Evolutionary conservation across 2,888 invertebrate genomes (phyloP).

Genomic region (Coremacera marginata): DNA sequence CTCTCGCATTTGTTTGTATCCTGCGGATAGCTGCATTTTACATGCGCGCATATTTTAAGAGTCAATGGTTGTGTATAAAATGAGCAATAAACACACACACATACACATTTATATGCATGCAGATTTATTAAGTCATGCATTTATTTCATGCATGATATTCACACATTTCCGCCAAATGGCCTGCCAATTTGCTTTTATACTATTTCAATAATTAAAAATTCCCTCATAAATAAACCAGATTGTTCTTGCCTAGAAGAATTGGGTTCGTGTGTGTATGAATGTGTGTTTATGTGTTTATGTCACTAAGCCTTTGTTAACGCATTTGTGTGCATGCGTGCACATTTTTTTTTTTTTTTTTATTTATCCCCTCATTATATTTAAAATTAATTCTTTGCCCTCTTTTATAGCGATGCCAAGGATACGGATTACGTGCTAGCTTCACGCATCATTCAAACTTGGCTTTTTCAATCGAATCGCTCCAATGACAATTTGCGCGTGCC

Average conservation of each 20-base stretch:
- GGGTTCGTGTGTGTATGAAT: not conserved
- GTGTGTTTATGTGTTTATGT: not conserved
- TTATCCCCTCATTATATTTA: not conserved
- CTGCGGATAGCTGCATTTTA: not conserved
- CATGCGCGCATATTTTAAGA: not conserved
- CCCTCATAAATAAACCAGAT: not conserved
- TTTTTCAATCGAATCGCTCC: constrained; percentile 68
- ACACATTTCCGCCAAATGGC: constrained; percentile 3
- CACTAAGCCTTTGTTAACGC: not conserved
- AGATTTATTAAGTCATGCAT: not conserved
- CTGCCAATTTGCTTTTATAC: not conserved
- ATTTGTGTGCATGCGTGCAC: constrained; percentile 2
- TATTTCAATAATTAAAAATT: constrained; percentile 9
- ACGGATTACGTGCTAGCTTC: constrained; percentile 68
- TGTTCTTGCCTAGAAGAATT: too few species aligned
- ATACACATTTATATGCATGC: not conserved
- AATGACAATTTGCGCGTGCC: constrained; percentile 67
- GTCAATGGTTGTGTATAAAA: not conserved
- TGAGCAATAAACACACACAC: not conserved
- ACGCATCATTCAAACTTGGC: constrained; percentile 68
- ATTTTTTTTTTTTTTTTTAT: not conserved
- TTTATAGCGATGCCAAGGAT: constrained; percentile 62
- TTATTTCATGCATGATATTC: too few species aligned
- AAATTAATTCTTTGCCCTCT: not conserved
- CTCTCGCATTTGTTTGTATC: not conserved